These are phyloP conservation scores for Phalacrocorax carbo DNA, from an alignment of 2,113 vertebrate species.

Conservation along the genomic window DNA sequence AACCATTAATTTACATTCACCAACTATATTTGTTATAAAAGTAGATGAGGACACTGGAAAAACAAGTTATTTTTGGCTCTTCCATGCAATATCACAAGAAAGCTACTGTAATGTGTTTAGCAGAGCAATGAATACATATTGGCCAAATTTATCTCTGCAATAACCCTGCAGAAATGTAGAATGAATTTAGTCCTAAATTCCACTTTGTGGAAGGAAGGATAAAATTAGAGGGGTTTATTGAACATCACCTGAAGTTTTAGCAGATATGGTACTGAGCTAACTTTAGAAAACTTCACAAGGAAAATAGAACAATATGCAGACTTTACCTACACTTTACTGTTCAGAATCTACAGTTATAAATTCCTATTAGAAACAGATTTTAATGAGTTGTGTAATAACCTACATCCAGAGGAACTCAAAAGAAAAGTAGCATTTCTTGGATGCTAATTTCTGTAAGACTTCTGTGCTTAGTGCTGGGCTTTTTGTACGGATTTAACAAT, in stretches of 20 bases:
- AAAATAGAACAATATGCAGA: not conserved
- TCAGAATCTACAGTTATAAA: not conserved
- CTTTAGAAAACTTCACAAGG: not conserved
- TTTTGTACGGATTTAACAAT: not conserved
- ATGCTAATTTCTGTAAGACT: not conserved
- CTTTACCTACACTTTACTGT: not conserved
- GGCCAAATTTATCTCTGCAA: slow-evolving; percentile 41
- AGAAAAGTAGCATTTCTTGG: not conserved
- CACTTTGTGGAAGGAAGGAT: not conserved
- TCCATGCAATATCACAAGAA: not conserved
- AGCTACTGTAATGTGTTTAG: slow-evolving; percentile 43
- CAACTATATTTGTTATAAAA: slow-evolving; percentile 55
- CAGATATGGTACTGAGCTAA: not conserved
- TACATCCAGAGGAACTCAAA: not conserved
- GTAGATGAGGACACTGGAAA: slow-evolving; percentile 54
- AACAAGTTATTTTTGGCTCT: slow-evolving; percentile 55
- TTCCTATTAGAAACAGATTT: not conserved
- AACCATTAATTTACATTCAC: slow-evolving; percentile 64
- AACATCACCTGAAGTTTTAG: slow-evolving; percentile 7
- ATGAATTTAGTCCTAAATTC: slow-evolving; percentile 43
- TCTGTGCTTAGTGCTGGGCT: not conserved
- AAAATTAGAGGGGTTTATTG: slow-evolving; percentile 17
- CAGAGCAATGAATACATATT: slow-evolving; percentile 54
- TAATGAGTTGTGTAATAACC: not conserved
- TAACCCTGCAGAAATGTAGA: slow-evolving; percentile 23